Percentiles rank a stretch among this genome's conserved stretches.
Evolutionary conservation across 2,888 invertebrate species (phyloP).

Genomic region (Endotricha flammealis): DNA sequence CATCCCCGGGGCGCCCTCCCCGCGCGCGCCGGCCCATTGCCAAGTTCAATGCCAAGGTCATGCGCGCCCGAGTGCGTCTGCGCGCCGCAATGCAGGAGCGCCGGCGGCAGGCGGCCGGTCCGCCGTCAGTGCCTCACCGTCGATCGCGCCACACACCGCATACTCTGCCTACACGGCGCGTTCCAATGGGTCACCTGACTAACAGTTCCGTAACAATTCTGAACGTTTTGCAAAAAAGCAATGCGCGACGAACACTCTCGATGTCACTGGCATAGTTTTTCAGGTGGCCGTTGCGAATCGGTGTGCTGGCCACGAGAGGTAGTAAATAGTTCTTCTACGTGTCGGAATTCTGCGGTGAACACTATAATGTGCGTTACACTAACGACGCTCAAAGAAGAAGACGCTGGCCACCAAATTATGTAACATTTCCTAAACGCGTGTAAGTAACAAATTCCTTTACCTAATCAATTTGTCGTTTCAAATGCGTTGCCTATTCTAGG

Average conservation of each 20-base stretch:
- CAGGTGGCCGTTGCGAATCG: conserved; percentile 35
- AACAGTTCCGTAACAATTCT: conserved; percentile 30
- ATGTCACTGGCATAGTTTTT: conserved; percentile 22
- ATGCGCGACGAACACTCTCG: conserved; percentile 5
- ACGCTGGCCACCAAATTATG: conserved; percentile 52
- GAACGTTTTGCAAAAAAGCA: conserved; percentile 28
- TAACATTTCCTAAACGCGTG: conserved; percentile 49
- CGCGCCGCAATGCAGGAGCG: conserved; percentile 83
- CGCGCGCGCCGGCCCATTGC: conserved; percentile 75
- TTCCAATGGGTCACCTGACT: conserved; percentile 41
- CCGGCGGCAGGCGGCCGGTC: conserved; percentile 56
- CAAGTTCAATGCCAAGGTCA: conserved; percentile 92
- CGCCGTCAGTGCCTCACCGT: conserved; percentile 66
- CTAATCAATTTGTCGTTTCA: not conserved
- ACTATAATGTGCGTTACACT: conserved; percentile 40
- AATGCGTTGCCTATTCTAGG: too few relatives aligned
- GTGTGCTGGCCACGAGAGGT: conserved; percentile 27
- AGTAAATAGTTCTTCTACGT: conserved; percentile 31
- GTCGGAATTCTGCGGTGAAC: conserved; percentile 35
- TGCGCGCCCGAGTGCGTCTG: conserved; percentile 81
- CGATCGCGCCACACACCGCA: conserved; percentile 59
- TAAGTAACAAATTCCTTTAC: conserved; percentile 38
- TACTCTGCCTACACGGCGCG: conserved; percentile 33
- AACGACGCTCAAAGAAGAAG: conserved; percentile 30
- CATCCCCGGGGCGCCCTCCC: conserved; percentile 41